A percentile compares a stretch with the other conserved stretches of the same genome.
These are phyloP conservation scores for Nyctereutes procyonoides DNA, from an alignment of 2,113 vertebrate species.

Conservation along the genomic window DNA sequence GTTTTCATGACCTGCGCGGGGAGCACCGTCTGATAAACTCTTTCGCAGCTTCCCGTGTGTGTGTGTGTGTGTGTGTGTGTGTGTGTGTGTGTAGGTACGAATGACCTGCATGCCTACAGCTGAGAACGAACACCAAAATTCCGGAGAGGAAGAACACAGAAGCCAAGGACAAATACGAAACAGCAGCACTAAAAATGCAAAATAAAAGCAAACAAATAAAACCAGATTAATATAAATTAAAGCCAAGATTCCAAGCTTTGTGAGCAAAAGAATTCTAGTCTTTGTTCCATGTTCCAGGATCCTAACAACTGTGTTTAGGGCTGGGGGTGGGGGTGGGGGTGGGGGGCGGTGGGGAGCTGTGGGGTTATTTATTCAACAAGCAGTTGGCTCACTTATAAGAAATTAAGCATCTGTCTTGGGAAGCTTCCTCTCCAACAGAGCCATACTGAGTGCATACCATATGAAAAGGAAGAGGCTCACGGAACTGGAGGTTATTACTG, in stretches of 20 bases:
- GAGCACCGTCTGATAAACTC: constrained; percentile 68
- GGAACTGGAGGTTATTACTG: background rate
- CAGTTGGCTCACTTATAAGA: constrained; percentile 56
- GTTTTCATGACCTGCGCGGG: constrained; percentile 5
- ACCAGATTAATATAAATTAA: constrained; percentile 73
- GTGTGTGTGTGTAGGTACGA: background rate
- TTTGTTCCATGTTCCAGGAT: constrained; percentile 74
- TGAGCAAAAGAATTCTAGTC: constrained; percentile 70
- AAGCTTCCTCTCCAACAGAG: constrained; percentile 50
- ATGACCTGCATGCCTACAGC: constrained; percentile 21
- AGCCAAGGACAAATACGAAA: constrained; percentile 74
- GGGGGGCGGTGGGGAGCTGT: background rate
- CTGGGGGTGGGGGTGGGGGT: background rate
- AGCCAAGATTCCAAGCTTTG: constrained; percentile 68
- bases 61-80: background rate
- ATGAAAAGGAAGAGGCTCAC: background rate
- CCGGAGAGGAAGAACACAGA: background rate
- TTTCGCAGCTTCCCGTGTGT: constrained; percentile 59
- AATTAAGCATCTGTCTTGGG: constrained; percentile 63
- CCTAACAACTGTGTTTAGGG: constrained; percentile 53
- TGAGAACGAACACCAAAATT: constrained; percentile 62
- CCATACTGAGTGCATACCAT: background rate
- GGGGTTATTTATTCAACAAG: constrained; percentile 70
- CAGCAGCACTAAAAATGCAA: constrained; percentile 69
- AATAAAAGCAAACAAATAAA: constrained; percentile 69